Evolutionary conservation across 1,140 invertebrate genomes (phyloP).

Genomic region (Acromyrmex echinatior): DNA sequence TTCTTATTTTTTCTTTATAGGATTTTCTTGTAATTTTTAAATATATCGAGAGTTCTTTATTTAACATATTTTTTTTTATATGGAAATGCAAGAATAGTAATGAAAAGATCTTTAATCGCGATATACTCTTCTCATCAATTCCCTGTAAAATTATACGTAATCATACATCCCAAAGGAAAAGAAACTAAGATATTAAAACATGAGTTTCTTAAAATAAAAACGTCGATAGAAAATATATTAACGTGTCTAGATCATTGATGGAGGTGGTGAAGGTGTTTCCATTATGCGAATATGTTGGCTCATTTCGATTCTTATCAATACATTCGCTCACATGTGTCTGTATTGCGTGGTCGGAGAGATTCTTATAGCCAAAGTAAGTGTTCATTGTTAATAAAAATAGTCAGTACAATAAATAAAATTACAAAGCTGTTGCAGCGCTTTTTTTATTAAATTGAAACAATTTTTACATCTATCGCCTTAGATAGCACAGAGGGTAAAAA

Average conservation of each 20-base stretch:
- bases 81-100: neutral
- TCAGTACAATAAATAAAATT: neutral
- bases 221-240: conserved; percentile 11
- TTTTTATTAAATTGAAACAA: neutral
- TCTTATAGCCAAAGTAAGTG: conserved; percentile 45
- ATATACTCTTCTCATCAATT: neutral
- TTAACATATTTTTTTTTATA: neutral
- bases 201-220: neutral
- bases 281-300: conserved; percentile 44
- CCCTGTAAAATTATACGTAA: neutral
- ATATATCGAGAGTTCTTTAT: too few relatives aligned
- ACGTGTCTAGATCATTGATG: conserved; percentile 24
- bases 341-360: conserved; percentile 43
- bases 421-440: neutral
- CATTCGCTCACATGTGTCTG: conserved; percentile 40
- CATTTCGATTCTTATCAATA: conserved; percentile 45
- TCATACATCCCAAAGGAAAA: neutral
- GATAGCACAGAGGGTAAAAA: too few relatives aligned
- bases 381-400: neutral
- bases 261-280: neutral
- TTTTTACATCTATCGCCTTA: too few relatives aligned
- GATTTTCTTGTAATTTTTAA: too few relatives aligned
- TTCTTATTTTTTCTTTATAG: too few relatives aligned
- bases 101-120: neutral
- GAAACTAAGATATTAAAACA: neutral